A percentile compares a stretch with the other conserved stretches of the same genome.
These are phyloP conservation scores for Copsychus sechellarum DNA, from an alignment of 2,113 vertebrate species.

Conservation along the genomic window DNA sequence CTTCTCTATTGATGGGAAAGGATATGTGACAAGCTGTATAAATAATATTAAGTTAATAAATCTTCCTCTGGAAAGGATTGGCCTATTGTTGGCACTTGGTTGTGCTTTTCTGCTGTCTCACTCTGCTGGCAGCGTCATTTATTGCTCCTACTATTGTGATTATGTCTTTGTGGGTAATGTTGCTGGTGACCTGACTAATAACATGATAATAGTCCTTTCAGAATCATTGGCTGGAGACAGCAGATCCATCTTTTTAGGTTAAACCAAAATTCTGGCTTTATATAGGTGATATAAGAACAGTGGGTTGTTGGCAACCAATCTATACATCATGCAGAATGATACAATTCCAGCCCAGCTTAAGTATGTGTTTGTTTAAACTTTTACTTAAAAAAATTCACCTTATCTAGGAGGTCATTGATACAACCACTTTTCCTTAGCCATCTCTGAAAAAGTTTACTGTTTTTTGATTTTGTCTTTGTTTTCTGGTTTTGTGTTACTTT, in stretches of 20 bases:
- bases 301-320: background rate
- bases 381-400: background rate
- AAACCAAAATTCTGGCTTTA: background rate
- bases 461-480: background rate
- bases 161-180: background rate
- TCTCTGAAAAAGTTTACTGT: background rate
- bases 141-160: background rate
- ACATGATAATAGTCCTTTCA: background rate
- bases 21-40: background rate
- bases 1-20: background rate
- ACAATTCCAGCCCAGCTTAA: background rate
- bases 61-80: background rate
- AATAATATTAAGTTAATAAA: background rate
- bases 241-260: background rate
- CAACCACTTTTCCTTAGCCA: background rate
- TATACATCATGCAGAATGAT: rapidly evolving
- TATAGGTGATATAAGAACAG: background rate
- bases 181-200: background rate
- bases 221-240: background rate
- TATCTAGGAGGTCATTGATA: background rate
- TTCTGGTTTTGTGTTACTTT: background rate
- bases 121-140: background rate
- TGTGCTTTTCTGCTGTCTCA: background rate
- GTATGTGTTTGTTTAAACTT: background rate
- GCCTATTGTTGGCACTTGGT: background rate